These are phyloP conservation scores for Propithecus coquereli DNA, from an alignment of 2,113 vertebrate species.

Conservation along the genomic window DNA sequence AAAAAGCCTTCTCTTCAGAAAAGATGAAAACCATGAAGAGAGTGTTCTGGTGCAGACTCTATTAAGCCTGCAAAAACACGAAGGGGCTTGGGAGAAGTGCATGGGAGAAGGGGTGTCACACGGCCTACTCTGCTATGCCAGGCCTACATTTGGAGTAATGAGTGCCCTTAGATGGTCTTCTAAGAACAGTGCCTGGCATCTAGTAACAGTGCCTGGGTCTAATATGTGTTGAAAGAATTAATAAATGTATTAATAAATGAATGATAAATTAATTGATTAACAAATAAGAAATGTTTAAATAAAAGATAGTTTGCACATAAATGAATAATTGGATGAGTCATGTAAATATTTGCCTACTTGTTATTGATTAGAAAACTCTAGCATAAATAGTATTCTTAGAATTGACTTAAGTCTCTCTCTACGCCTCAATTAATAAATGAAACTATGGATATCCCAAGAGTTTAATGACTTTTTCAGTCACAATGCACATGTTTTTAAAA, in stretches of 20 bases:
- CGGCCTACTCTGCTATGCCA: background rate
- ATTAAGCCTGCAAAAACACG: background rate
- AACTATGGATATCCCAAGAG: background rate
- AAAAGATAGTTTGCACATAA: background rate
- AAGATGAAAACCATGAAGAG: background rate
- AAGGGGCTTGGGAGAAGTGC: background rate
- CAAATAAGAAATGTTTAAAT: background rate
- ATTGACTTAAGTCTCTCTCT: background rate
- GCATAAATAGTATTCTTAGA: background rate
- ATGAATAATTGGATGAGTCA: background rate
- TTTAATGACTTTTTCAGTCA: background rate
- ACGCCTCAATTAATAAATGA: background rate
- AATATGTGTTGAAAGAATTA: background rate
- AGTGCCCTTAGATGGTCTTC: background rate
- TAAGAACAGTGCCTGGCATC: background rate
- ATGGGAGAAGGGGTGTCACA: too few relatives aligned
- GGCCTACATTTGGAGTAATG: background rate
- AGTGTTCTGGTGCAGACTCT: background rate
- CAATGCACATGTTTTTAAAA: background rate
- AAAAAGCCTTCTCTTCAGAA: slow-evolving; percentile 17
- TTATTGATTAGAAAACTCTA: background rate
- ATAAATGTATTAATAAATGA: background rate
- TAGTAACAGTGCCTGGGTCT: background rate
- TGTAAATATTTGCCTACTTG: background rate
- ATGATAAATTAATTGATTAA: background rate